These are phyloP conservation scores for Steromphala cineraria DNA, from an alignment of 2,888 invertebrate species.

Conservation along the genomic window DNA sequence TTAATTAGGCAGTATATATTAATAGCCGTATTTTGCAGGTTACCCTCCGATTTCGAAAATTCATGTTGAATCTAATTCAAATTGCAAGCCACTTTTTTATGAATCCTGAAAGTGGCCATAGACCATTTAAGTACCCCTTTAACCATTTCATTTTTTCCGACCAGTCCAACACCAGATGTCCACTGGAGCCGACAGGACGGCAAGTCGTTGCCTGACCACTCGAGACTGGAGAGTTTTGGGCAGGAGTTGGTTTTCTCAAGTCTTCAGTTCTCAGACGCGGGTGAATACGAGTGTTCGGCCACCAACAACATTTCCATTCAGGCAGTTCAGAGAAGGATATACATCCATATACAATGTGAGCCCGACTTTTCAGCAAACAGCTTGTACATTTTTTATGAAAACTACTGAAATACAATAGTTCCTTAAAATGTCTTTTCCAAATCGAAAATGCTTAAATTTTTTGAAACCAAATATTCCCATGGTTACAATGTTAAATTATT, in stretches of 20 bases:
- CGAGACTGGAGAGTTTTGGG: conserved; percentile 89
- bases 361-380: too few relatives aligned
- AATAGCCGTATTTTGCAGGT: too few relatives aligned
- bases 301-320: conserved; percentile 60
- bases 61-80: too few relatives aligned
- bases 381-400: background rate
- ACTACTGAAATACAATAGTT: conserved; percentile 5
- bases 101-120: too few relatives aligned
- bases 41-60: too few relatives aligned
- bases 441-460: background rate
- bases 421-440: too few relatives aligned
- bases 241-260: conserved; percentile 84
- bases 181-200: conserved; percentile 91
- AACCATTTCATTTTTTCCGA: background rate
- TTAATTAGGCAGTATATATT: too few relatives aligned
- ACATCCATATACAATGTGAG: conserved; percentile 75
- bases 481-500: too few relatives aligned
- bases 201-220: conserved; percentile 77
- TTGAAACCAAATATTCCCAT: background rate
- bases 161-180: conserved; percentile 92
- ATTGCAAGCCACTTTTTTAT: too few relatives aligned
- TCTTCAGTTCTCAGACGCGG: conserved; percentile 84
- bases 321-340: conserved; percentile 72
- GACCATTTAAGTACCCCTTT: too few relatives aligned
- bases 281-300: conserved; percentile 89